Percentiles rank a stretch among this genome's conserved stretches.
Conservation (phyloP, 1,140 invertebrate species). For the Leptoteleia sp. region DNA sequence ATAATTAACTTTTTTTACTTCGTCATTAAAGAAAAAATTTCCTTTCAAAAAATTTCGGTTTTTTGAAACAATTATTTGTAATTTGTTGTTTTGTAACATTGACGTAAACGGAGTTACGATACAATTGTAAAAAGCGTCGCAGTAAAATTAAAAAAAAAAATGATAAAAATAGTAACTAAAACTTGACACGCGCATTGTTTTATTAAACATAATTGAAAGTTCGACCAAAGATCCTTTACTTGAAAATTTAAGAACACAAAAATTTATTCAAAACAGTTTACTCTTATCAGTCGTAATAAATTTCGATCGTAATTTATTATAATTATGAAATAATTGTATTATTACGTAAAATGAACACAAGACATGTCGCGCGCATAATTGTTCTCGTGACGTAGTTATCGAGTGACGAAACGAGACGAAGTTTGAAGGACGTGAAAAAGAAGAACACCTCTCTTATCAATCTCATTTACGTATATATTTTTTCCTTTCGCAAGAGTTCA, state of each 20-base stretch:
- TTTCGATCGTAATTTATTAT: slow-evolving; percentile 20
- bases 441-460: slow-evolving; percentile 26
- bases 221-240: no score
- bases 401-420: slow-evolving; percentile 13
- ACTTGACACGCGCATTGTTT: no score
- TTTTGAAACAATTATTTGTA: neutral
- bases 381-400: slow-evolving; percentile 18
- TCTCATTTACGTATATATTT: slow-evolving; percentile 43
- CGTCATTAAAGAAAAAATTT: no score
- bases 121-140: neutral
- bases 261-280: no score
- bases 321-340: slow-evolving; percentile 10
- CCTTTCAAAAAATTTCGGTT: neutral
- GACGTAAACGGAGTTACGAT: slow-evolving; percentile 3
- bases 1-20: no score
- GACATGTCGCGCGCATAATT: slow-evolving; percentile 15
- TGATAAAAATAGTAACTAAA: neutral
- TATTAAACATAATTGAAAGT: no score
- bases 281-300: slow-evolving; percentile 9
- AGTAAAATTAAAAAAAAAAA: no score
- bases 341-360: slow-evolving; percentile 27
- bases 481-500: slow-evolving; percentile 35
- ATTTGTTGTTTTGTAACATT: neutral
- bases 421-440: slow-evolving; percentile 12
- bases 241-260: no score